phyloP scores from a whole-genome alignment of 2,113 vertebrate species.

The Sakesphorus luctuosus region DNA sequence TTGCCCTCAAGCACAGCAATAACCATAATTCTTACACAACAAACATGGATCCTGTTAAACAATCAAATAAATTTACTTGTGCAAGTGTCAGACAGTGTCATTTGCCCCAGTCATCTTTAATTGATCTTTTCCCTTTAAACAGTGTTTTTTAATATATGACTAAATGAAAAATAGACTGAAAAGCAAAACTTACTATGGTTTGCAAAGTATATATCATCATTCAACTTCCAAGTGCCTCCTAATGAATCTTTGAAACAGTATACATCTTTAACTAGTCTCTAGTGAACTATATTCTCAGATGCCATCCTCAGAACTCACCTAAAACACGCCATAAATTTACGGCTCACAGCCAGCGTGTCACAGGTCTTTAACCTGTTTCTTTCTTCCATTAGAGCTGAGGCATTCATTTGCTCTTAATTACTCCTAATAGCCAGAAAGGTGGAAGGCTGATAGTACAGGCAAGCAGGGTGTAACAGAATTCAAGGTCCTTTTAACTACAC shows the following conservation, averaged over 20 bases:
- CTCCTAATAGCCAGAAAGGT: neutral
- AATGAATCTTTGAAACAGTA: constrained; percentile 36
- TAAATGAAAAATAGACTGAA: neutral
- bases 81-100: neutral
- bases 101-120: neutral
- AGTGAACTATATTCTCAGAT: constrained; percentile 37
- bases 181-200: neutral
- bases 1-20: neutral
- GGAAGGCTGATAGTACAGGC: neutral
- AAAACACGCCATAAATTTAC: constrained; percentile 32
- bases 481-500: neutral
- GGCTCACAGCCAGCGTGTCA: neutral
- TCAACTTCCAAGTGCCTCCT: neutral
- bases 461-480: neutral
- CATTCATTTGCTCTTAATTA: neutral
- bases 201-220: constrained; percentile 4
- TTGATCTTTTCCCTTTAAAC: neutral
- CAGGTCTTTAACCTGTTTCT: neutral
- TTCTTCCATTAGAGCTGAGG: neutral
- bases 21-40: neutral
- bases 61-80: neutral
- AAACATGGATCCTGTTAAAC: neutral
- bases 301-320: neutral
- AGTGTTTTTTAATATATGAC: neutral
- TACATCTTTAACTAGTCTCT: constrained; percentile 30